phyloP scores from a whole-genome alignment of 2,888 invertebrate genomes.

The Scotopteryx bipunctaria region DNA sequence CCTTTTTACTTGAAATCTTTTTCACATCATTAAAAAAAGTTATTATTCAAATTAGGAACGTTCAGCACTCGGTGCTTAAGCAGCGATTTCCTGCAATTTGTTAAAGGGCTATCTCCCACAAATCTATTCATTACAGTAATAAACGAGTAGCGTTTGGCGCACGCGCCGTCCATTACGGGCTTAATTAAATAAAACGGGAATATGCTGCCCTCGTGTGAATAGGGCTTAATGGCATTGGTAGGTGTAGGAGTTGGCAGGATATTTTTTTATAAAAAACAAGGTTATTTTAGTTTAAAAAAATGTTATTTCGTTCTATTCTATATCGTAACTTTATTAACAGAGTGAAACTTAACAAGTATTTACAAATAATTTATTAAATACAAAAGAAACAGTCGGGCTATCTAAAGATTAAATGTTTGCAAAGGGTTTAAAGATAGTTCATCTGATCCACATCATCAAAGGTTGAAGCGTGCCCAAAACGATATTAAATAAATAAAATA shows the following conservation, averaged over 20 bases:
- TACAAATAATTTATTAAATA: no score
- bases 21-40: constrained; percentile 19
- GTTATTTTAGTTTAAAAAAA: no score
- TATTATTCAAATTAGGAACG: constrained; percentile 5
- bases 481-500: no score
- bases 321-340: no score
- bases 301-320: no score
- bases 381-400: no score
- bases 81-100: constrained; percentile 29
- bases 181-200: constrained; percentile 43
- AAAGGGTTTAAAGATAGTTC: no score
- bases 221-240: constrained; percentile 7
- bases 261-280: no score
- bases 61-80: constrained; percentile 10
- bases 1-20: not conserved
- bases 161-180: constrained; percentile 44
- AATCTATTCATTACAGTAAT: constrained; percentile 30
- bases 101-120: constrained; percentile 27
- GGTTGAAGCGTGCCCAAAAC: no score
- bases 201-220: constrained; percentile 24
- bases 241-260: constrained; percentile 4
- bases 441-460: no score
- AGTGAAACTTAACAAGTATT: no score
- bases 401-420: no score
- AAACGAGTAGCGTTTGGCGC: constrained; percentile 30